These are phyloP conservation scores for Melolontha melolontha DNA, from an alignment of 2,888 invertebrate species.

Conservation along the genomic window DNA sequence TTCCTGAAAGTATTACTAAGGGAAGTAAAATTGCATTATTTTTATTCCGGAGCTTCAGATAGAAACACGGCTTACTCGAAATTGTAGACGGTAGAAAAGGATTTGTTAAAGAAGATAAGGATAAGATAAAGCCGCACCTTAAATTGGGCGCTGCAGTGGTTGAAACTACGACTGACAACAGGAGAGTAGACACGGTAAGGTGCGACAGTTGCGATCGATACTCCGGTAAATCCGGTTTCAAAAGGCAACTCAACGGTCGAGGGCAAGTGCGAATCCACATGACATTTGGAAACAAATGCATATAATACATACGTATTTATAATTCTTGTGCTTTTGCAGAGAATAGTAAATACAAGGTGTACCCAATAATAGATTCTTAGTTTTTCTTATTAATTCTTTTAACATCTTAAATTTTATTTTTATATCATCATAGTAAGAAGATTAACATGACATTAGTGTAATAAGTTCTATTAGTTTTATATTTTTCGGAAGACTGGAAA, in stretches of 20 bases:
- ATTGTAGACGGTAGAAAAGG: constrained; percentile 55
- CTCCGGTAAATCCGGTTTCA: constrained; percentile 50
- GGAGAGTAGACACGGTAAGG: constrained; percentile 45
- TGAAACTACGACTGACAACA: constrained; percentile 34
- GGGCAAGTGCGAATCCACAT: constrained; percentile 48
- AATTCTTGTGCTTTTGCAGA: no score
- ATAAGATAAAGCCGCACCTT: constrained; percentile 56
- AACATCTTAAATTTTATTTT: no score
- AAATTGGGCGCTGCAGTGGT: constrained; percentile 53
- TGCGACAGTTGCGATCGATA: constrained; percentile 53
- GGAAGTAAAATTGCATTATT: constrained; percentile 21
- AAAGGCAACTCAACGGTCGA: constrained; percentile 45
- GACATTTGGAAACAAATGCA: constrained; percentile 37
- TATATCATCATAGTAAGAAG: no score
- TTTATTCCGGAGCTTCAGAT: constrained; percentile 8
- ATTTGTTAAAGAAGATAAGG: constrained; percentile 53
- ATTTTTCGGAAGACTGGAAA: no score
- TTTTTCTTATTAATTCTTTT: no score
- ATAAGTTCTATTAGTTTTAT: no score
- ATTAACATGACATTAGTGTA: no score
- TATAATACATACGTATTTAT: no score
- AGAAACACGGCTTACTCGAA: constrained; percentile 49
- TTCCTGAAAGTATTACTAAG: neutral
- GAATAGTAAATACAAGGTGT: no score
- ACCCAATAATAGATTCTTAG: no score